Evolutionary conservation across 2,113 vertebrate species (phyloP).

Genomic region (Irena cyanogastra): DNA sequence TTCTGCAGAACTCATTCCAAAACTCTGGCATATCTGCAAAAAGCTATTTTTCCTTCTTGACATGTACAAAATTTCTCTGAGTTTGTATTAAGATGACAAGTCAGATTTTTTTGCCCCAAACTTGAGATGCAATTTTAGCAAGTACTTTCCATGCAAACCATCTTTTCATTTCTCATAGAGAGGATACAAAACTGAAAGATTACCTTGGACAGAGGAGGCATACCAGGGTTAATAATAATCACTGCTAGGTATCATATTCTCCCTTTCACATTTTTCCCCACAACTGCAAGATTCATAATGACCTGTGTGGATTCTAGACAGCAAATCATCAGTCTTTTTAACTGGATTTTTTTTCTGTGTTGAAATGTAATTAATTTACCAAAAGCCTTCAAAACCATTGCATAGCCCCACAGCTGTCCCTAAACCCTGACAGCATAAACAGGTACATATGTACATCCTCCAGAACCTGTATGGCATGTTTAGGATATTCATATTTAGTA

Average conservation of each 20-base stretch:
- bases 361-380: neutral
- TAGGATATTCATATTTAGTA: neutral
- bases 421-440: neutral
- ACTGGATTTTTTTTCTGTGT: neutral
- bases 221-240: neutral
- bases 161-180: neutral
- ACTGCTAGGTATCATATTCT: neutral
- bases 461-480: neutral
- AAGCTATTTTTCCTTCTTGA: neutral
- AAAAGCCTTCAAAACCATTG: neutral
- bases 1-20: neutral
- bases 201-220: neutral
- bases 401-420: neutral
- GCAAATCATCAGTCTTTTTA: neutral
- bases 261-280: neutral
- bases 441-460: neutral
- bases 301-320: neutral
- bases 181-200: neutral
- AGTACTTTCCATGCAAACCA: neutral
- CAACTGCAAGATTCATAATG: neutral
- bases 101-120: neutral
- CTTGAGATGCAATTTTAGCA: slow-evolving; percentile 1
- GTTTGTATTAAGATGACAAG: neutral
- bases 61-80: neutral
- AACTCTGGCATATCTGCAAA: neutral